A percentile compares a stretch with the other conserved stretches of the same genome.
phyloP scores from a whole-genome alignment of 2,888 invertebrate species.

The Lottia scabra region DNA sequence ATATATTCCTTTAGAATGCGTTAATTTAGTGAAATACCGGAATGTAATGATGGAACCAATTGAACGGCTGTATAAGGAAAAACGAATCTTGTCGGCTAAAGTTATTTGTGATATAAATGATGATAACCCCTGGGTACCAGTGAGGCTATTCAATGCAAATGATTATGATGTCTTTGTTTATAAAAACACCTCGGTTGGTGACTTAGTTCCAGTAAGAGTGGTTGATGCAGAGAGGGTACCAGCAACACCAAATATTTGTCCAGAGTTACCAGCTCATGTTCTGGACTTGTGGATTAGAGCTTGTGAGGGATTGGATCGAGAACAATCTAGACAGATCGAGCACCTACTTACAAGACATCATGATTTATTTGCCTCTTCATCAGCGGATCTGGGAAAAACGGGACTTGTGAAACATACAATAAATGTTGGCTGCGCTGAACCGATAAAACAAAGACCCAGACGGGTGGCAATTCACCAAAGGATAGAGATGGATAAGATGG shows the following conservation, averaged over 20 bases:
- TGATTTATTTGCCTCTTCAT: neutral
- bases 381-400: neutral
- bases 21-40: neutral
- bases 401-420: neutral
- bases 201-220: neutral
- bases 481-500: neutral
- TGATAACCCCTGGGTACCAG: neutral
- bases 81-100: neutral
- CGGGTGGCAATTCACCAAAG: neutral
- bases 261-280: neutral
- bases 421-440: neutral
- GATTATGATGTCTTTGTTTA: neutral
- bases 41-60: neutral
- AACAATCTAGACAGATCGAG: neutral
- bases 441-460: neutral
- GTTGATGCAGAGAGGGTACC: neutral
- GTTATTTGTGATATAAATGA: neutral
- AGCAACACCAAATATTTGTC: neutral
- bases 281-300: slow-evolving; percentile 1
- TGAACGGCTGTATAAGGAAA: neutral
- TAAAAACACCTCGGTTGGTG: neutral
- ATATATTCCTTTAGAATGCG: neutral
- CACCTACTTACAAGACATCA: neutral
- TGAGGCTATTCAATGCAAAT: neutral
- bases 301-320: neutral